Percentiles rank a stretch among this genome's conserved stretches.
Evolutionary conservation across 2,888 invertebrate genomes (phyloP).

Genomic region (Lochmaea capreae): DNA sequence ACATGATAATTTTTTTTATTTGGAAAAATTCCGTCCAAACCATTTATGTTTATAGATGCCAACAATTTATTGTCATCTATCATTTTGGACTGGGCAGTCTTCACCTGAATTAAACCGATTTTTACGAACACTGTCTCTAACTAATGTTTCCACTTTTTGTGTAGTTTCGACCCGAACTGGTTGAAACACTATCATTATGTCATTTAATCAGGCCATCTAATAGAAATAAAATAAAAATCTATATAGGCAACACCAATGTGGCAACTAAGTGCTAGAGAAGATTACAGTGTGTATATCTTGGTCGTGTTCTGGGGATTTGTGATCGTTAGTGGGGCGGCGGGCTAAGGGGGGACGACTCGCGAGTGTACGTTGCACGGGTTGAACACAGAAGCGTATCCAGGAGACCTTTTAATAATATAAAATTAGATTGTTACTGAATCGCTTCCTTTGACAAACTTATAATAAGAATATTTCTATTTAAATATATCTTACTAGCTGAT

Average conservation of each 20-base stretch:
- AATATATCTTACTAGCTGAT: too few relatives aligned
- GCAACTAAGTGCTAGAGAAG: slow-evolving; percentile 63
- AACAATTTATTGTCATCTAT: not conserved
- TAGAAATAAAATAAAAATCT: slow-evolving; percentile 35
- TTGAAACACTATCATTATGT: slow-evolving; percentile 36
- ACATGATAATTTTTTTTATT: too few relatives aligned
- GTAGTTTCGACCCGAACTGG: slow-evolving; percentile 25
- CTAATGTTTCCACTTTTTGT: slow-evolving; percentile 32
- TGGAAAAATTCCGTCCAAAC: not conserved
- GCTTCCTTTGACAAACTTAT: not conserved
- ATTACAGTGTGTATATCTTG: slow-evolving; percentile 65
- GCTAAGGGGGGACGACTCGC: slow-evolving; percentile 53
- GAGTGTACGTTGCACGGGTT: slow-evolving; percentile 57
- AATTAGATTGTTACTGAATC: not conserved
- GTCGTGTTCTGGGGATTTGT: slow-evolving; percentile 63
- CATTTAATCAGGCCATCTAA: slow-evolving; percentile 33
- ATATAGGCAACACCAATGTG: slow-evolving; percentile 43
- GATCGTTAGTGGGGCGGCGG: slow-evolving; percentile 55
- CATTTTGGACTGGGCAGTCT: not conserved
- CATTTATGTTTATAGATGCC: not conserved
- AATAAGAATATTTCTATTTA: not conserved
- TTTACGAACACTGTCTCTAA: not conserved
- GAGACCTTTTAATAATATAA: slow-evolving; percentile 6
- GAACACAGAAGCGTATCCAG: slow-evolving; percentile 24
- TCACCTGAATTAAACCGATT: slow-evolving; percentile 9